A percentile compares a stretch with the other conserved stretches of the same genome.
Conservation (phyloP, 2,797 vertebrate genomes). For the Enteromius viviparus region DNA sequence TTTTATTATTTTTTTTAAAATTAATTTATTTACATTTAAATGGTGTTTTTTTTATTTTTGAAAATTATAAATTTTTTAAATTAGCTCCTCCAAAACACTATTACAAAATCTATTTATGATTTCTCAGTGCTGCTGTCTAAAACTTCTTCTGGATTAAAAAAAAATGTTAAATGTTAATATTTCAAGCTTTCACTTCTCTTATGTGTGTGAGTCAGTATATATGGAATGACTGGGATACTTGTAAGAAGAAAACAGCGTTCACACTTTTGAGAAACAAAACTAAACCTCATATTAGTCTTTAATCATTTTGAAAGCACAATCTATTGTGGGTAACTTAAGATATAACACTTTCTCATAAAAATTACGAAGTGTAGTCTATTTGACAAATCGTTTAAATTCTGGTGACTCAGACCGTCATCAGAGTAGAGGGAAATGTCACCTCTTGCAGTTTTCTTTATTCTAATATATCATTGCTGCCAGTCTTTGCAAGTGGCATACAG, state of each 20-base stretch:
- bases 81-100: background rate
- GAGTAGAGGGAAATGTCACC: constrained; percentile 23
- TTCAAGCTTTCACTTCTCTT: background rate
- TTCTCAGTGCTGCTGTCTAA: background rate
- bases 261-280: background rate
- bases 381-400: constrained; percentile 10
- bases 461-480: constrained; percentile 21
- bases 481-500: constrained; percentile 5
- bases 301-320: background rate
- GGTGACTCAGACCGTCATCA: background rate
- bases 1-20: background rate
- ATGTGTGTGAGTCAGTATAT: background rate
- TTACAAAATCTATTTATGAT: background rate
- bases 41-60: background rate
- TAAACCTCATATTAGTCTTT: constrained; percentile 4
- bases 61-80: background rate
- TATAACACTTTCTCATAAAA: background rate
- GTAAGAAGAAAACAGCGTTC: background rate
- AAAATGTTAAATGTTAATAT: background rate
- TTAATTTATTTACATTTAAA: background rate
- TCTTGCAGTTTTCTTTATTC: background rate
- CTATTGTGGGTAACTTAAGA: background rate
- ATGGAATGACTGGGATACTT: background rate
- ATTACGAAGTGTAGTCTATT: background rate
- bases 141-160: background rate